Base-by-base conservation (phyloP, 1,140 invertebrate species). In the Carposina sasakii region DNA sequence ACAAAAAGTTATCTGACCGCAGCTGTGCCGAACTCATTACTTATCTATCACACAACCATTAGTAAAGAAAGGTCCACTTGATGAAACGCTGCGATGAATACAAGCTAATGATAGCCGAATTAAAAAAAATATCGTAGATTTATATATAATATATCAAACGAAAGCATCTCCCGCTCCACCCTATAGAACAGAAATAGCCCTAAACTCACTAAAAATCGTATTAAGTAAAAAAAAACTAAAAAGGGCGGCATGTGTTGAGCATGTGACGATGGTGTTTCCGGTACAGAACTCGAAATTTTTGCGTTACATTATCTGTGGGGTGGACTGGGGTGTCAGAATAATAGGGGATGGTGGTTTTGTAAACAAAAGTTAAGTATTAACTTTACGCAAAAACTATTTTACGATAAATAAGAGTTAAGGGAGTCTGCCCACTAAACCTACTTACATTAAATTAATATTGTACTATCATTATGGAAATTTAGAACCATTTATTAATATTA, bases 211-310 rank as follows among this genome's bases (percentile, higher is more conserved):
- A 3, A 3, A 41, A 10, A n/a, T n/a, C 2, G 62, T 70, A 69
- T 67, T 67, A 63, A 64, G 60, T 48, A 54, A 69, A 74, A 74
- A 74, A 76, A 76, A 68, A 55, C 51, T 65, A 75, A 76, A 81
- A 81, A 78, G 63, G 73, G 72, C 66, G 61, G 68, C 77, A 78
- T 78, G 73, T 81, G 77, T 54, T 33, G 53, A 28, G 53, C 77
- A 77, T 77, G 63, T 78, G 74, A 72, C 67, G 63, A 49, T 24
- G 42, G 23, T 65, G 64, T 74, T 78, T 81, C 77, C 77, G 77
- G 71, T 74, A 62, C 59, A 49, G 43, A 52, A 65, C 62, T 57
- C 56, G 48, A 63, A 74, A 81, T 63, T 72, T 78, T 76, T 65
- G 72, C 72, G 63, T 34, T 51, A 43, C 45, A 66, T 71, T 74